Evolutionary conservation across 2,797 vertebrate species (phyloP).

Genomic region (Mus spretus): DNA sequence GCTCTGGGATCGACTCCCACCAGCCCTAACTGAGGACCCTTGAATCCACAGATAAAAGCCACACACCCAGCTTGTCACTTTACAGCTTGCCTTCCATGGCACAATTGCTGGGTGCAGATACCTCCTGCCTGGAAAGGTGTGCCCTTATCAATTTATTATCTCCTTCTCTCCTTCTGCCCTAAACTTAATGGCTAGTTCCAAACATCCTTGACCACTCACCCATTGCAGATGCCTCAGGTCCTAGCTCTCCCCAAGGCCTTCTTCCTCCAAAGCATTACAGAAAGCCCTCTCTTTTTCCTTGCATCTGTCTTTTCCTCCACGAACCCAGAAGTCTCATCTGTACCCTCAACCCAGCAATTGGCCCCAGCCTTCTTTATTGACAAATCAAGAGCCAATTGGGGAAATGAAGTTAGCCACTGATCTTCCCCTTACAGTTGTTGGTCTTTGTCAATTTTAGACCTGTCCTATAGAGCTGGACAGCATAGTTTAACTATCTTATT

Average conservation of each 20-base stretch:
- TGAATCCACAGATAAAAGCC: background rate
- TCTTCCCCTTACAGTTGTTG: background rate
- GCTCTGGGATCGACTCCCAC: background rate
- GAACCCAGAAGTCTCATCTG: background rate
- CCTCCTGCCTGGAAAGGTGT: background rate
- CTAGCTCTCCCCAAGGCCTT: background rate
- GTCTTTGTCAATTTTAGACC: background rate
- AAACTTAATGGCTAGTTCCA: background rate
- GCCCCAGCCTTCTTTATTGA: background rate
- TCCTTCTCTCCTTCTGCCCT: background rate
- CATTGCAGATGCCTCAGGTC: background rate
- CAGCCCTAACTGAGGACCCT: background rate
- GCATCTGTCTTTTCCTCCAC: background rate
- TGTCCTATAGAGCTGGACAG: background rate
- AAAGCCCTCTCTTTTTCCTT: background rate
- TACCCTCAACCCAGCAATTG: background rate
- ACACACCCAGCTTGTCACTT: background rate
- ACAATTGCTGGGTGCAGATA: background rate
- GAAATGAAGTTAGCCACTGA: background rate
- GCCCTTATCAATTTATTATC: background rate
- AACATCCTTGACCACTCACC: background rate
- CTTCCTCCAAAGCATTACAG: background rate
- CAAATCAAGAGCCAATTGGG: background rate
- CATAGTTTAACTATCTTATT: background rate
- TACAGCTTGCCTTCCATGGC: background rate